Percentiles rank a stretch among this genome's conserved stretches.
These are phyloP conservation scores for Trissolcus brochymenae DNA, from an alignment of 2,888 invertebrate genomes.

Conservation along the genomic window DNA sequence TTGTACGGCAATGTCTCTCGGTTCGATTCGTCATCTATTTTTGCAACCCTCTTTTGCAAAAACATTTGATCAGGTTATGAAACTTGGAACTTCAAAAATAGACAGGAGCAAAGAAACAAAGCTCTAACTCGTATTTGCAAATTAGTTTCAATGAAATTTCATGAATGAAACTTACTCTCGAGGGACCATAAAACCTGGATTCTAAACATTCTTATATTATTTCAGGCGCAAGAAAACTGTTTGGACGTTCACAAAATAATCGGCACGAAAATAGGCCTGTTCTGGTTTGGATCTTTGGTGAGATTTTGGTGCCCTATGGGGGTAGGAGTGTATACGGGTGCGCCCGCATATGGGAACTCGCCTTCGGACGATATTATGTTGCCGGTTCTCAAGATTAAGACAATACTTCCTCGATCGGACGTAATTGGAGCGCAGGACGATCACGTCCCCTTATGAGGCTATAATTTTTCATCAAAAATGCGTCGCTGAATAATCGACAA, in stretches of 20 bases:
- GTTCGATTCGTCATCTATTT: too few relatives aligned
- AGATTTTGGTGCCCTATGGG: slow-evolving; percentile 52
- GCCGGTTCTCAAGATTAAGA: slow-evolving; percentile 63
- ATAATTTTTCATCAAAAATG: background rate
- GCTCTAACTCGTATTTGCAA: too few relatives aligned
- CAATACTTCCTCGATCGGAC: slow-evolving; percentile 65
- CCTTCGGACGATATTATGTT: slow-evolving; percentile 68
- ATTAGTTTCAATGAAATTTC: too few relatives aligned
- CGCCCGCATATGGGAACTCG: slow-evolving; percentile 67
- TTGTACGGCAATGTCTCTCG: background rate
- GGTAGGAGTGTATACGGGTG: slow-evolving; percentile 45
- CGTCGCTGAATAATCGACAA: background rate
- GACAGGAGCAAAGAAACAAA: background rate
- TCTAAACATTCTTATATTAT: slow-evolving; percentile 29
- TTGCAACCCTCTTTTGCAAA: too few relatives aligned
- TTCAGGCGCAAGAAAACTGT: slow-evolving; percentile 40
- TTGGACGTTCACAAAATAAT: slow-evolving; percentile 36
- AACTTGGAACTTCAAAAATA: background rate
- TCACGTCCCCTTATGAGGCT: background rate
- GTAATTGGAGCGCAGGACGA: slow-evolving; percentile 52
- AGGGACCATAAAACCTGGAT: too few relatives aligned
- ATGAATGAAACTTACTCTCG: too few relatives aligned
- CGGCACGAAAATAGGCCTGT: slow-evolving; percentile 28
- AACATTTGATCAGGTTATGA: too few relatives aligned
- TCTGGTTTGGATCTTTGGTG: slow-evolving; percentile 44